Percentiles rank a stretch among this genome's conserved stretches.
Evolutionary conservation across 92 coral and sea anemone species (phyloP).

Genomic region (Epizoanthus fatuus): DNA sequence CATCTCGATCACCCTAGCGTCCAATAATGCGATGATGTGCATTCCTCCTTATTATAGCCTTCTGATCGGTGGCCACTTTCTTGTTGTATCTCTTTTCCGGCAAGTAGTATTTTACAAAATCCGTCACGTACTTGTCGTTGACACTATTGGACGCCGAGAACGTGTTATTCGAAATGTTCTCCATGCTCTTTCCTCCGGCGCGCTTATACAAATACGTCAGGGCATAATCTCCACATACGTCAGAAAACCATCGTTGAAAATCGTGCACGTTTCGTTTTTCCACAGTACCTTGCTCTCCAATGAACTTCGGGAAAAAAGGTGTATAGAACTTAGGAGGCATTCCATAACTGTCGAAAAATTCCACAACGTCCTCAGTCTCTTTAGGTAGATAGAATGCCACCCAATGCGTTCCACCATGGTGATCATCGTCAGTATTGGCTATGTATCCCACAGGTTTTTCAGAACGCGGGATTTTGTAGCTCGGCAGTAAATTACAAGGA

Average conservation of each 20-base stretch:
- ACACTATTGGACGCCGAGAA: no score
- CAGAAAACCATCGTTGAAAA: constrained; percentile 28
- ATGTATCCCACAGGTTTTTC: constrained; percentile 6
- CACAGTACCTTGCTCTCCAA: background rate
- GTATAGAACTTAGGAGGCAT: background rate
- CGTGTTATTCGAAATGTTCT: no score
- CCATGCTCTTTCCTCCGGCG: no score
- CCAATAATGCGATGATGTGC: background rate
- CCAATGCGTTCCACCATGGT: constrained; percentile 63
- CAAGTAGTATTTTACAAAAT: background rate
- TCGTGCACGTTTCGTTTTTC: background rate
- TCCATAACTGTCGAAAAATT: constrained; percentile 62
- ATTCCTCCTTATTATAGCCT: background rate
- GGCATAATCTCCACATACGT: constrained; percentile 50
- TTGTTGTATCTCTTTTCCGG: background rate
- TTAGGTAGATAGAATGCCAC: constrained; percentile 20
- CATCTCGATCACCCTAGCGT: background rate
- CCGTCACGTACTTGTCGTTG: background rate
- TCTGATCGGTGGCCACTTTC: background rate
- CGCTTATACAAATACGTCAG: constrained; percentile 35
- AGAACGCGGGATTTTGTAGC: no score
- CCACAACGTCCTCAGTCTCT: background rate
- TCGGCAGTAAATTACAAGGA: background rate
- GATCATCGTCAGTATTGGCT: constrained; percentile 47
- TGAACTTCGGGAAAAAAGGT: background rate